phyloP scores from a whole-genome alignment of 2,797 vertebrate genomes.

The Synaphobranchus kaupii region DNA sequence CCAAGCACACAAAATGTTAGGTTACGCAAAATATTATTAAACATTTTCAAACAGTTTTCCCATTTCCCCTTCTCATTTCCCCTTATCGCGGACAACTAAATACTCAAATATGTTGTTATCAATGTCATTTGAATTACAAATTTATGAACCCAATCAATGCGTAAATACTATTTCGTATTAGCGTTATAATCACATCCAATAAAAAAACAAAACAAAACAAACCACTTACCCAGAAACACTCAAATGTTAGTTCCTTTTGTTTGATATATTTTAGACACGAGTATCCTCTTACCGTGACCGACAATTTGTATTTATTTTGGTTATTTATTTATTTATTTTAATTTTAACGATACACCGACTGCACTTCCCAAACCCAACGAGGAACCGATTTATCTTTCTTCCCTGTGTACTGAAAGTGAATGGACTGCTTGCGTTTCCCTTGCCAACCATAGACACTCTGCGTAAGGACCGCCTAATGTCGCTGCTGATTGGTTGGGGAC shows the following conservation, averaged over 20 bases:
- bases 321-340: background rate
- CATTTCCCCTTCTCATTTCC: background rate
- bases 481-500: conserved; percentile 48
- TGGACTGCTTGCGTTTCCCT: conserved; percentile 72
- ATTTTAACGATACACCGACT: conserved; percentile 33
- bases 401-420: conserved; percentile 63
- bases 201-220: background rate
- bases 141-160: background rate
- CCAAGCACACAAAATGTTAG: background rate
- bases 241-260: background rate
- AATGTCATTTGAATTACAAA: background rate
- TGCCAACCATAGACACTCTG: conserved; percentile 66
- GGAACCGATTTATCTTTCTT: conserved; percentile 35
- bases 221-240: conserved; percentile 21
- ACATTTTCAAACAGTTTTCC: background rate
- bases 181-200: background rate
- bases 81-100: background rate
- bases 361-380: conserved; percentile 36
- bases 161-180: background rate
- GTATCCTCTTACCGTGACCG: conserved; percentile 20
- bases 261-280: conserved; percentile 31
- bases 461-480: conserved; percentile 59
- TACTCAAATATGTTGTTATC: background rate
- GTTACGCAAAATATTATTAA: background rate
- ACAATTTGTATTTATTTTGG: conserved; percentile 21